These are phyloP conservation scores for Carterocephalus palaemon DNA, from an alignment of 2,888 invertebrate genomes.

Conservation along the genomic window DNA sequence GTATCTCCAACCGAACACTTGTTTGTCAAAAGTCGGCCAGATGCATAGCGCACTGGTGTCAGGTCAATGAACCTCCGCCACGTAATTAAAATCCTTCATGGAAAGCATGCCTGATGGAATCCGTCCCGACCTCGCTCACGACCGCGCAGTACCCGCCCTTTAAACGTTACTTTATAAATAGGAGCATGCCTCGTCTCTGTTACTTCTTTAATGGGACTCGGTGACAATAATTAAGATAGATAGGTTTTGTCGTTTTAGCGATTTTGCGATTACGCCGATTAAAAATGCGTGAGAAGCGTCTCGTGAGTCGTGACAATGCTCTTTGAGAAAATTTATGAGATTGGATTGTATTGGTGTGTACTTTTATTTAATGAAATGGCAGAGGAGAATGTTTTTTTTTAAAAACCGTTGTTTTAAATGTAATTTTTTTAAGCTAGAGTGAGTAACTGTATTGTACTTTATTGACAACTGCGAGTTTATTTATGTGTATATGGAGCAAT, in stretches of 20 bases:
- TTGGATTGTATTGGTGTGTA: no score
- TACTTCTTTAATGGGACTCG: constrained; percentile 30
- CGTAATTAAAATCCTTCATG: constrained; percentile 79
- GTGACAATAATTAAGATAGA: constrained; percentile 25
- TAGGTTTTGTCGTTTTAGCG: constrained; percentile 13
- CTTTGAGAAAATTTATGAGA: no score
- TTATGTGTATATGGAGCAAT: no score
- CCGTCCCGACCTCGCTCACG: constrained; percentile 70
- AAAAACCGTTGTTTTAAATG: no score
- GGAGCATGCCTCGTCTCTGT: constrained; percentile 41
- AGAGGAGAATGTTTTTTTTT: no score
- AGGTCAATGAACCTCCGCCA: constrained; percentile 61
- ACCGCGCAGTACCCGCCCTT: constrained; percentile 63
- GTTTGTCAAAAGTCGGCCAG: constrained; percentile 50
- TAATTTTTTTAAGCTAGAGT: no score
- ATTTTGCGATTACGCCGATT: constrained; percentile 2
- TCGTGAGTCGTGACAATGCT: not conserved
- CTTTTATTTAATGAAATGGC: no score
- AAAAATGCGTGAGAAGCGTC: not conserved
- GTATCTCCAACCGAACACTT: not conserved
- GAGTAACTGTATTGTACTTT: no score
- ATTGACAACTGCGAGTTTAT: no score
- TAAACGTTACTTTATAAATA: constrained; percentile 71
- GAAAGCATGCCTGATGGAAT: constrained; percentile 74
- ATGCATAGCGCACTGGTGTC: constrained; percentile 46